Percentiles rank a stretch among this genome's conserved stretches.
Evolutionary conservation across 1,140 invertebrate genomes (phyloP).

Genomic region (Teleopsis dalmanni): DNA sequence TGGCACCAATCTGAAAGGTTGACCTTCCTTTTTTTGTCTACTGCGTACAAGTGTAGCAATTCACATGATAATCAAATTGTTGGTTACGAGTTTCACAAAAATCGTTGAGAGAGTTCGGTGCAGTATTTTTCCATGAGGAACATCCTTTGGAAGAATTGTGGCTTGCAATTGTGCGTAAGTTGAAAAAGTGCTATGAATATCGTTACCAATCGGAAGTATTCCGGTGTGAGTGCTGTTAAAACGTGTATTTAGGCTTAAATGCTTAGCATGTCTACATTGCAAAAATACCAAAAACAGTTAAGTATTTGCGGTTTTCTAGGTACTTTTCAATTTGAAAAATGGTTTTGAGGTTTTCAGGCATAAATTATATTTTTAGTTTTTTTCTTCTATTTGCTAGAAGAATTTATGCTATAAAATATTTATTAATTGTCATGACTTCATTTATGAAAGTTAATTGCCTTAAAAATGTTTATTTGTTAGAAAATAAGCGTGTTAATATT

Average conservation of each 20-base stretch:
- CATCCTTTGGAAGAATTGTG: background rate
- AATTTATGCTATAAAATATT: background rate
- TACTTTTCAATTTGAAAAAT: slow-evolving; percentile 43
- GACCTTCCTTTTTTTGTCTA: no score
- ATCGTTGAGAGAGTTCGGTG: no score
- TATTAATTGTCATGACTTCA: background rate
- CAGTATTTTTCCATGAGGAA: background rate
- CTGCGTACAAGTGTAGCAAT: slow-evolving; percentile 15
- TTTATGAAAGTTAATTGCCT: background rate
- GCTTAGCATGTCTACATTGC: background rate
- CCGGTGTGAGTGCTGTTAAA: no score
- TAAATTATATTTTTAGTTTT: background rate
- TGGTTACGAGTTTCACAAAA: slow-evolving; percentile 6
- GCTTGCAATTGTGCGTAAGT: slow-evolving; percentile 8
- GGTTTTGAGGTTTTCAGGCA: slow-evolving; percentile 8
- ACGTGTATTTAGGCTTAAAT: no score
- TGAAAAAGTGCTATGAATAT: no score
- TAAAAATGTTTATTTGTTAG: background rate
- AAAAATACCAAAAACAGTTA: slow-evolving; percentile 26
- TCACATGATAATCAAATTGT: slow-evolving; percentile 42
- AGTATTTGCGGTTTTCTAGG: slow-evolving; percentile 27
- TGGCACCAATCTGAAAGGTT: no score
- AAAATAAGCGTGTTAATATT: background rate
- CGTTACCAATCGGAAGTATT: no score
- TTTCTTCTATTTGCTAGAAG: background rate